Evolutionary conservation across 1,140 invertebrate species (phyloP).

Genomic region (Paramacrobiotus metropolitanus): DNA sequence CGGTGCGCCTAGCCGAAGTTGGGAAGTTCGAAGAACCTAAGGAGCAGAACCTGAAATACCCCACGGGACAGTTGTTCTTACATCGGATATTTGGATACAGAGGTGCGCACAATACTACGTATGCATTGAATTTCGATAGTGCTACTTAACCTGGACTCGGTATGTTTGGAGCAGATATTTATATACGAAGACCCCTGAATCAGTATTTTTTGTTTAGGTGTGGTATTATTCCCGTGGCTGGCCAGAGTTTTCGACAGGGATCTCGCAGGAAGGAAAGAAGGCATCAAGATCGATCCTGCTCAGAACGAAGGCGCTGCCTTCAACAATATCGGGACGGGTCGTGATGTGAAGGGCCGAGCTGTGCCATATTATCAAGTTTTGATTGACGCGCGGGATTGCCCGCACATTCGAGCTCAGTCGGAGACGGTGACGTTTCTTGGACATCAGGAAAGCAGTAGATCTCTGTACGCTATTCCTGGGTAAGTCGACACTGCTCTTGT

Average conservation of each 20-base stretch:
- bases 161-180: neutral
- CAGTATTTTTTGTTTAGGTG: slow-evolving; percentile 30
- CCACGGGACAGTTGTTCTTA: slow-evolving; percentile 65
- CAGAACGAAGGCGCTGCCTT: neutral
- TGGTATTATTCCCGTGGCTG: slow-evolving; percentile 80
- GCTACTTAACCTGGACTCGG: neutral
- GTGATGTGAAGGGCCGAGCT: slow-evolving; percentile 11
- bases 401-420: slow-evolving; percentile 77
- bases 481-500: too few relatives aligned
- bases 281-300: slow-evolving; percentile 17
- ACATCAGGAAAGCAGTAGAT: slow-evolving; percentile 69
- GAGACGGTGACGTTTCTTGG: slow-evolving; percentile 92
- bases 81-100: slow-evolving; percentile 86
- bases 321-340: slow-evolving; percentile 6
- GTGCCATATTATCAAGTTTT: slow-evolving; percentile 67
- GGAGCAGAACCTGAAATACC: slow-evolving; percentile 65
- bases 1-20: slow-evolving; percentile 41
- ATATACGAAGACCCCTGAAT: neutral
- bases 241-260: slow-evolving; percentile 81
- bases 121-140: neutral
- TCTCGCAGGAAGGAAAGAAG: slow-evolving; percentile 33
- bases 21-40: slow-evolving; percentile 55
- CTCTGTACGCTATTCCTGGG: slow-evolving; percentile 73
- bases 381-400: slow-evolving; percentile 83
- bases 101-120: neutral